phyloP scores from a whole-genome alignment of 2,797 vertebrate genomes.

The Phrynocephalus forsythii region DNA sequence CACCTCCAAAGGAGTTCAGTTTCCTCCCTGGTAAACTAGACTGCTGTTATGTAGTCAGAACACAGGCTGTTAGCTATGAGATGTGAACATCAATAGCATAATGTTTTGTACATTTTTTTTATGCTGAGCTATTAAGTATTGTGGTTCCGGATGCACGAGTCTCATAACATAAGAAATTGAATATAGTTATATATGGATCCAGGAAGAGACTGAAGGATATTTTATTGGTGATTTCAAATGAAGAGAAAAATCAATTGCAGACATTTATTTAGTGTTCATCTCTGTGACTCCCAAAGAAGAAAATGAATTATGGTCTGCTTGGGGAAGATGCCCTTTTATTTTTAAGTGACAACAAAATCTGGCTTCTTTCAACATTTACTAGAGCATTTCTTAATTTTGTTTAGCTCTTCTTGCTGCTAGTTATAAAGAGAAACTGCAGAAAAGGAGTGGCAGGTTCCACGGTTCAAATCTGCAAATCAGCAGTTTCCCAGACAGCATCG shows the following conservation, averaged over 20 bases:
- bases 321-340: neutral
- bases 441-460: conserved; percentile 31
- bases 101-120: conserved; percentile 28
- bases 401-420: conserved; percentile 38
- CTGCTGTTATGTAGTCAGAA: conserved; percentile 31
- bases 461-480: conserved; percentile 50
- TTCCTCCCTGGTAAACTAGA: neutral
- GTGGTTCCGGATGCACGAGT: conserved; percentile 51
- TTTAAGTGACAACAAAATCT: conserved; percentile 23
- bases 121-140: conserved; percentile 52
- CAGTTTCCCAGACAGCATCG: conserved; percentile 47
- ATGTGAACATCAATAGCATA: conserved; percentile 29
- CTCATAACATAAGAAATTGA: conserved; percentile 36
- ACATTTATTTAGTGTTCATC: conserved; percentile 23
- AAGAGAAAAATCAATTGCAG: conserved; percentile 21
- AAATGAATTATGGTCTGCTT: conserved; percentile 13
- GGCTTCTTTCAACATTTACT: conserved; percentile 3
- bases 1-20: conserved; percentile 1
- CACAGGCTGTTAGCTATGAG: conserved; percentile 26
- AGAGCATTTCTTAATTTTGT: conserved; percentile 12
- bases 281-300: neutral
- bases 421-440: conserved; percentile 34
- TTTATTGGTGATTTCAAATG: conserved; percentile 47
- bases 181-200: conserved; percentile 34
- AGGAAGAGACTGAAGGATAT: conserved; percentile 19